These are phyloP conservation scores for Tursiops truncatus DNA, from an alignment of 2,113 vertebrate genomes.

Conservation along the genomic window DNA sequence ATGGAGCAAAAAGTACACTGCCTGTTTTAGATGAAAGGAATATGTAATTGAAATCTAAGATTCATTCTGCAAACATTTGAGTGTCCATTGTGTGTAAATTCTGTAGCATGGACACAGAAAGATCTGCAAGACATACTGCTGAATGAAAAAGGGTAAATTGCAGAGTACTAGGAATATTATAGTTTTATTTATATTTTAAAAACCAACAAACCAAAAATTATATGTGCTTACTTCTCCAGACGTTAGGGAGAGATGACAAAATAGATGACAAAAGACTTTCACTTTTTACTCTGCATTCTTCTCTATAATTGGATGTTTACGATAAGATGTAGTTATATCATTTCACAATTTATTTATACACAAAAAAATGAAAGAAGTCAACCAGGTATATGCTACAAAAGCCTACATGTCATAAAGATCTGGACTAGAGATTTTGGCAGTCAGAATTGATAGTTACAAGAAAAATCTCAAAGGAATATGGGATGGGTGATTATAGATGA, in stretches of 20 bases:
- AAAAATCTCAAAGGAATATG: not conserved
- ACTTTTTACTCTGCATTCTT: not conserved
- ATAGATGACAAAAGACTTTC: not conserved
- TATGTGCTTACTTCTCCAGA: not conserved
- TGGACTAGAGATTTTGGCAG: not conserved
- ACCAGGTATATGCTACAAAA: not conserved
- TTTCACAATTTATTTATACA: not conserved
- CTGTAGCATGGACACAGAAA: not conserved
- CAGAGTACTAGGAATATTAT: not conserved
- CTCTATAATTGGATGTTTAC: not conserved
- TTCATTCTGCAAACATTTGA: constrained; percentile 38
- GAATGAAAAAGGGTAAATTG: not conserved
- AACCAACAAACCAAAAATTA: not conserved
- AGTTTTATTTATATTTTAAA: constrained; percentile 14
- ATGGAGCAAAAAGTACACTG: not conserved
- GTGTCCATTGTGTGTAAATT: not conserved
- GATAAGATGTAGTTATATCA: not conserved
- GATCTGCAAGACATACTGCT: not conserved
- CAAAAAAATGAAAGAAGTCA: not conserved
- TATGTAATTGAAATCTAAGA: not conserved
- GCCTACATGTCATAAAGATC: not conserved
- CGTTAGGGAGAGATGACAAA: not conserved
- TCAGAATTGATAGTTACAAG: not conserved
- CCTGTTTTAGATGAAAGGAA: not conserved
- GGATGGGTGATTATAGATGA: not conserved